Percentiles rank a stretch among this genome's conserved stretches.
Evolutionary conservation across 2,797 vertebrate genomes (phyloP).

Genomic region (Bryconaethiops microstoma): DNA sequence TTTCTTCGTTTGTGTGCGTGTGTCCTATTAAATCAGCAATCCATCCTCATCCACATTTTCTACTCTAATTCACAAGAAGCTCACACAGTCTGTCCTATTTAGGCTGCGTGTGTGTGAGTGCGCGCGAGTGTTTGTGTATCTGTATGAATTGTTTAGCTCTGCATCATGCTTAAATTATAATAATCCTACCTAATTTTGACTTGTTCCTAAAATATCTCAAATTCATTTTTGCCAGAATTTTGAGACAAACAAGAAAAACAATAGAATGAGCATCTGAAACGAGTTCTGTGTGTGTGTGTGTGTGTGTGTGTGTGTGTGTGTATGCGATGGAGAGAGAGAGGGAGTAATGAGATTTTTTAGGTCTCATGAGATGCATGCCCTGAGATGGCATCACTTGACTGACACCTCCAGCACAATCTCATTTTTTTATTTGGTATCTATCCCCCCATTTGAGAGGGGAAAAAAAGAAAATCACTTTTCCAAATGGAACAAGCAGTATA

Average conservation of each 20-base stretch:
- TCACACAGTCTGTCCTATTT: constrained; percentile 4
- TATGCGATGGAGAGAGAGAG: constrained; percentile 39
- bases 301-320: constrained; percentile 30
- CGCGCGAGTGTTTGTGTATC: too few relatives aligned
- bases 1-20: constrained; percentile 1
- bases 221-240: constrained; percentile 8
- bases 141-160: background rate
- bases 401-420: constrained; percentile 60
- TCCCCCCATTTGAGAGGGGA: constrained; percentile 44
- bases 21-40: constrained; percentile 14
- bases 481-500: constrained; percentile 34
- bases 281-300: constrained; percentile 22
- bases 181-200: constrained; percentile 12
- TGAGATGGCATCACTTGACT: constrained; percentile 60
- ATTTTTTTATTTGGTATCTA: constrained; percentile 55
- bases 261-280: constrained; percentile 12
- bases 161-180: constrained; percentile 12
- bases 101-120: too few relatives aligned
- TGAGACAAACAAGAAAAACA: constrained; percentile 4
- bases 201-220: background rate
- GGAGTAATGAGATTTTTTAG: constrained; percentile 56
- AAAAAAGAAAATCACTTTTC: constrained; percentile 46
- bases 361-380: constrained; percentile 56
- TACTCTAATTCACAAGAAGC: background rate
- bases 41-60: constrained; percentile 22